Conservation (phyloP, 1,140 invertebrate species). For the Sitobion miscanthi region DNA sequence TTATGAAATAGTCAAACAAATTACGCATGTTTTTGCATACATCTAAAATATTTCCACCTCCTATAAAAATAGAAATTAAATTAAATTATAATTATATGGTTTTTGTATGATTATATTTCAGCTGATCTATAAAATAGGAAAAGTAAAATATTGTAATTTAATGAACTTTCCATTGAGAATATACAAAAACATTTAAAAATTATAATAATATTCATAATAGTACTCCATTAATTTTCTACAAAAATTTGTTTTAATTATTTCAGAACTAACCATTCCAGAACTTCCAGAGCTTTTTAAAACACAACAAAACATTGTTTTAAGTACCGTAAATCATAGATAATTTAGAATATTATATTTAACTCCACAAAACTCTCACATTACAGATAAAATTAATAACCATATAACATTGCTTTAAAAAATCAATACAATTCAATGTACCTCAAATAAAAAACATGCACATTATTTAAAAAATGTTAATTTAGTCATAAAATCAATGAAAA, state of each 20-base stretch:
- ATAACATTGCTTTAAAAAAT: not conserved
- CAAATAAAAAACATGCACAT: not conserved
- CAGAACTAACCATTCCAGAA: too few species aligned
- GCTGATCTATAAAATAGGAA: not conserved
- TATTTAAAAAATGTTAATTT: not conserved
- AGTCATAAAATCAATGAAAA: not conserved
- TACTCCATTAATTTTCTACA: not conserved
- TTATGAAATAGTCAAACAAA: slow-evolving; percentile 51
- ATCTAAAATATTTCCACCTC: slow-evolving; percentile 53
- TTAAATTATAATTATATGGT: not conserved
- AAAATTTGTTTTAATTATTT: not conserved
- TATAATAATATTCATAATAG: not conserved
- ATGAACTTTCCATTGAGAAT: not conserved
- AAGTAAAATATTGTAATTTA: not conserved
- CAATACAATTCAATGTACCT: not conserved
- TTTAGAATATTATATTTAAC: not conserved
- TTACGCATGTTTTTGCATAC: slow-evolving; percentile 28
- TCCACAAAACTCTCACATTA: not conserved
- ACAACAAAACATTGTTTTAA: not conserved
- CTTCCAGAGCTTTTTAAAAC: not conserved
- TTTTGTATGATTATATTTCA: not conserved
- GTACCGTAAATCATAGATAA: not conserved
- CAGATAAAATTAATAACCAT: not conserved
- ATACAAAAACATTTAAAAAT: not conserved
- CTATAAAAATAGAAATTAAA: not conserved